These are phyloP conservation scores for Bombyx mori DNA, from an alignment of 1,140 invertebrate genomes.

Conservation along the genomic window ASM3026992v2 NC_085114.1:10737501-10738000, in stretches of 20 bases:
- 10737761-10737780: conserved; percentile 42
- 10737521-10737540: too few relatives aligned
- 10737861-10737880: too few relatives aligned
- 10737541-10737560: too few relatives aligned
- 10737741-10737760: conserved; percentile 43
- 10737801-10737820: conserved; percentile 16
- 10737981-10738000: too few relatives aligned
- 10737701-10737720: too few relatives aligned
- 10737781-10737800: conserved; percentile 38
- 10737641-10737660: conserved; percentile 14
- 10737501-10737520: conserved; percentile 33
- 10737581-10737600: conserved; percentile 40
- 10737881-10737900: too few relatives aligned
- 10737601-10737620: conserved; percentile 45
- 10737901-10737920: too few relatives aligned
- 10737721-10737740: conserved; percentile 12
- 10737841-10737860: too few relatives aligned
- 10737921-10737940: too few relatives aligned
- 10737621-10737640: conserved; percentile 26
- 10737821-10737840: too few relatives aligned
- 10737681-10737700: conserved; percentile 6
- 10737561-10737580: conserved; percentile 10
- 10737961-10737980: neutral
- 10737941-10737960: too few relatives aligned
- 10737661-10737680: conserved; percentile 5